phyloP scores from a whole-genome alignment of 2,113 vertebrate species.

The Laticauda colubrina region DNA sequence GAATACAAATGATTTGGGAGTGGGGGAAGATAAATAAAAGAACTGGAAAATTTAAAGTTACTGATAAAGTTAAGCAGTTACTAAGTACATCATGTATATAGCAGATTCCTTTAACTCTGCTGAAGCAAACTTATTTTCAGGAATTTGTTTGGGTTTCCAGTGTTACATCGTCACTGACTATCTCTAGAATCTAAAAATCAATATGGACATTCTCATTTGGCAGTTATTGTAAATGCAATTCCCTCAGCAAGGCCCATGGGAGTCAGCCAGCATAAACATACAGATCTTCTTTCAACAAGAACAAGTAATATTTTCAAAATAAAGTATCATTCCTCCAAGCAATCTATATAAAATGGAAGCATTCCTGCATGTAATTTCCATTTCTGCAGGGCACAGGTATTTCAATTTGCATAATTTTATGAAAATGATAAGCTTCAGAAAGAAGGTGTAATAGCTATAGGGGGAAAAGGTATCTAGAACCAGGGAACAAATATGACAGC shows the following conservation, averaged over 20 bases:
- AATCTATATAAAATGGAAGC: not conserved
- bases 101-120: not conserved
- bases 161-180: slow-evolving; percentile 13
- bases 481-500: not conserved
- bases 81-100: not conserved
- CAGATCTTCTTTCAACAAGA: slow-evolving; percentile 8
- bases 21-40: not conserved
- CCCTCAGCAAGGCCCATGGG: slow-evolving; percentile 10
- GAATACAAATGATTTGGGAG: not conserved
- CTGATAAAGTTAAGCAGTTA: not conserved
- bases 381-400: not conserved
- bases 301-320: not conserved
- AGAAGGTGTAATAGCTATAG: not conserved
- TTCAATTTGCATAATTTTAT: not conserved
- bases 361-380: not conserved
- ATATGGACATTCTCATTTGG: not conserved
- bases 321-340: not conserved
- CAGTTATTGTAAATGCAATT: slow-evolving; percentile 19
- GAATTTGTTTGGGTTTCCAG: slow-evolving; percentile 25
- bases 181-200: slow-evolving; percentile 10
- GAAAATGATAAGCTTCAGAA: not conserved
- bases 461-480: not conserved
- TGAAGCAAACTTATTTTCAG: slow-evolving; percentile 8
- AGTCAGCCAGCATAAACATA: slow-evolving; percentile 19
- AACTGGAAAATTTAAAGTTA: not conserved